Percentiles rank a stretch among this genome's conserved stretches.
Conservation (phyloP, 2,113 vertebrate genomes). For the Neotoma lepida region DNA sequence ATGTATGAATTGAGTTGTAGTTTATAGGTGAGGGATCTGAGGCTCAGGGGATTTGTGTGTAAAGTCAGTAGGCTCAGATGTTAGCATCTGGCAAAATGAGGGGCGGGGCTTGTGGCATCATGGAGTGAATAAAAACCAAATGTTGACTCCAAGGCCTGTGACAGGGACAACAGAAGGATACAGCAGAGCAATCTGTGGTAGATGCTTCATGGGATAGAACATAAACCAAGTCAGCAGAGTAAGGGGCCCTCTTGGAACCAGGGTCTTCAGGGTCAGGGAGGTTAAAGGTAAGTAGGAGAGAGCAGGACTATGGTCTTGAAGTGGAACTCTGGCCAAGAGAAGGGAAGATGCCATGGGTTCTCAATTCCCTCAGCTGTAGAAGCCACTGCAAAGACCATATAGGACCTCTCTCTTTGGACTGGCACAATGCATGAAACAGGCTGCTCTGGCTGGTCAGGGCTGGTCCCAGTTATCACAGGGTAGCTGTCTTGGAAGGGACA, state of each 20-base stretch:
- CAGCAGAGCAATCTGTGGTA: not conserved
- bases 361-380: not conserved
- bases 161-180: not conserved
- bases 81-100: not conserved
- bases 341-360: no score
- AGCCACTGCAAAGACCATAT: not conserved
- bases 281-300: not conserved
- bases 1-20: not conserved
- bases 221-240: not conserved
- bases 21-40: not conserved
- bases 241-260: not conserved
- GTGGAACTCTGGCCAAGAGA: not conserved
- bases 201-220: not conserved
- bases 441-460: not conserved
- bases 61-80: not conserved
- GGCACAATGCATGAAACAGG: rapidly evolving
- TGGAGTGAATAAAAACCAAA: not conserved
- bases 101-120: not conserved
- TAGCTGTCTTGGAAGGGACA: not conserved
- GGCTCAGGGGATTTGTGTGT: rapidly evolving
- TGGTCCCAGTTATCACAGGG: not conserved
- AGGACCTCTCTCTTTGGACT: not conserved
- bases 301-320: not conserved
- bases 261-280: not conserved
- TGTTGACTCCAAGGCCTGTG: not conserved